These are phyloP conservation scores for Phacellophora camtschatica DNA, from an alignment of 30 jellyfish, hydroid and myxozoan species.

Conservation along the genomic window DNA sequence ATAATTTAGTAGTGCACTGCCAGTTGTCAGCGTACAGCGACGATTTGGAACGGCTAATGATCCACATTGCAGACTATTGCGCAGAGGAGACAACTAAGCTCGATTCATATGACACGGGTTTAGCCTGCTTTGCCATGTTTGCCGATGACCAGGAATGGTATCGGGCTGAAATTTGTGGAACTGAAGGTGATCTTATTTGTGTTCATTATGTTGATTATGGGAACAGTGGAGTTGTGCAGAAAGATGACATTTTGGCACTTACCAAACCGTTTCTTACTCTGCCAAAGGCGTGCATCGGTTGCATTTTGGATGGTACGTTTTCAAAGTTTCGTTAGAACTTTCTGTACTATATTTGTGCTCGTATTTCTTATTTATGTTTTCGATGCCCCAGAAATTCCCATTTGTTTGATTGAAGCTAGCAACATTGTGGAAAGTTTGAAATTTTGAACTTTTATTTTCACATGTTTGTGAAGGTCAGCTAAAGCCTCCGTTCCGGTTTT, in stretches of 20 bases:
- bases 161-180: constrained; percentile 59
- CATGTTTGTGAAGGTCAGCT: too few relatives aligned
- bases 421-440: too few relatives aligned
- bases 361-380: too few relatives aligned
- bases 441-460: too few relatives aligned
- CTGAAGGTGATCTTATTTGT: background rate
- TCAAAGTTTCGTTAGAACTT: too few relatives aligned
- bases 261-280: background rate
- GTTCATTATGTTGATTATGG: constrained; percentile 77
- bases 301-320: constrained; percentile 49
- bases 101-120: background rate
- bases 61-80: constrained; percentile 38
- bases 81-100: constrained; percentile 3
- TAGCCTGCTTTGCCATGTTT: constrained; percentile 56
- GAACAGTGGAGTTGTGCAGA: constrained; percentile 5
- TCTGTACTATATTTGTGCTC: too few relatives aligned
- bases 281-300: constrained; percentile 63
- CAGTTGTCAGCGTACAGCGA: constrained; percentile 30
- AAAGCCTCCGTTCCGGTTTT: too few relatives aligned
- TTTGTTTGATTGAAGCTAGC: too few relatives aligned
- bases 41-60: constrained; percentile 68
- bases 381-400: too few relatives aligned
- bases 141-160: constrained; percentile 67
- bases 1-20: constrained; percentile 10
- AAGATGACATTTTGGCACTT: constrained; percentile 5